Percentiles rank a stretch among this genome's conserved stretches.
Evolutionary conservation across 23 tunicate species (phyloP).

Genomic region (Trididemnum nubilum): DNA sequence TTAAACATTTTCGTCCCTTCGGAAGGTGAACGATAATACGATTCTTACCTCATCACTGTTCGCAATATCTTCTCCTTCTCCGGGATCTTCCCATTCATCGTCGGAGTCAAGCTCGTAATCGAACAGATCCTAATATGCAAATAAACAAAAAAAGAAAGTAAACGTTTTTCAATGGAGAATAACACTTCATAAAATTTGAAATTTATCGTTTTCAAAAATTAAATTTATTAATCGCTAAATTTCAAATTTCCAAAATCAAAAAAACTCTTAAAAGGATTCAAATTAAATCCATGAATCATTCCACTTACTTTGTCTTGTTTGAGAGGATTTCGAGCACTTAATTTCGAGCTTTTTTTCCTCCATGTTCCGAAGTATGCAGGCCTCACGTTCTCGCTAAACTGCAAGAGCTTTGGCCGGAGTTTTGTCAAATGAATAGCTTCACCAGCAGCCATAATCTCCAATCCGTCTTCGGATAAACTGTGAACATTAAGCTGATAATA

Average conservation of each 20-base stretch:
- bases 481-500: too few relatives aligned
- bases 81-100: conserved; percentile 96
- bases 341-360: conserved; percentile 47
- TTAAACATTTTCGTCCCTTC: too few relatives aligned
- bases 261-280: too few relatives aligned
- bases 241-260: too few relatives aligned
- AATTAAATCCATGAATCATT: too few relatives aligned
- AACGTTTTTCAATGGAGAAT: background rate
- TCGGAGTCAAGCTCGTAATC: conserved; percentile 96
- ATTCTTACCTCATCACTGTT: conserved; percentile 85
- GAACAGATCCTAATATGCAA: conserved; percentile 67
- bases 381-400: conserved; percentile 77
- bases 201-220: too few relatives aligned
- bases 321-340: conserved; percentile 53
- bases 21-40: background rate
- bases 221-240: background rate
- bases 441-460: conserved; percentile 47
- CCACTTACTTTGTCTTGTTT: conserved; percentile 67
- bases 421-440: conserved; percentile 5
- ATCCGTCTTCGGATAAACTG: conserved; percentile 81
- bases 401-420: conserved; percentile 57
- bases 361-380: conserved; percentile 93
- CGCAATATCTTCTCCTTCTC: conserved; percentile 90
- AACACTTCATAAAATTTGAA: too few relatives aligned
- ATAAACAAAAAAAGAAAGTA: too few relatives aligned